A percentile compares a stretch with the other conserved stretches of the same genome.
phyloP scores from a whole-genome alignment of 2,797 vertebrate genomes.

The Catamblyrhynchus diadema region DNA sequence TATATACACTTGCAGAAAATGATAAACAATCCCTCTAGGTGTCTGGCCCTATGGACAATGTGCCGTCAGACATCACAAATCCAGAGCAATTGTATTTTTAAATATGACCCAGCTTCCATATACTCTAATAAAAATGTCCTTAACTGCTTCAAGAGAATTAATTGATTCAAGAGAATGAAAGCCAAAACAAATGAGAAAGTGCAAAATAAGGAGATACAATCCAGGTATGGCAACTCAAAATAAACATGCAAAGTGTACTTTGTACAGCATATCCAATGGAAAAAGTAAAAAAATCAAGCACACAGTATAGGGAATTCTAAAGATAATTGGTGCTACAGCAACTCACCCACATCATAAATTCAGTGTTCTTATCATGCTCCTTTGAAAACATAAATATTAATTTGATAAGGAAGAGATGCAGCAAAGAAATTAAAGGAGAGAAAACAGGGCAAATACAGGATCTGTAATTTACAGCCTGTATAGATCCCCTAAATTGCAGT shows the following conservation, averaged over 20 bases:
- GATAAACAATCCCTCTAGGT: neutral
- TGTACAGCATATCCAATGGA: neutral
- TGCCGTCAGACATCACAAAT: neutral
- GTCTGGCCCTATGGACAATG: neutral
- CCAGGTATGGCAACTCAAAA: neutral
- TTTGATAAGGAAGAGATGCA: neutral
- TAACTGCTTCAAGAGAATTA: neutral
- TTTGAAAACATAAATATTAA: neutral
- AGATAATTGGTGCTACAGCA: neutral
- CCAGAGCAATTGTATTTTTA: neutral
- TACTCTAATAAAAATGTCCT: neutral
- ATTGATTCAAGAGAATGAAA: neutral
- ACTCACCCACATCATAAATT: neutral
- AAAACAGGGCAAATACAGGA: neutral
- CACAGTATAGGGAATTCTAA: neutral
- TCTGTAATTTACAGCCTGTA: neutral
- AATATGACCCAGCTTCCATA: neutral
- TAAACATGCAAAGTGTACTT: neutral
- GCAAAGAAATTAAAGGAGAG: neutral
- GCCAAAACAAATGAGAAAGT: neutral
- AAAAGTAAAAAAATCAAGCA: neutral
- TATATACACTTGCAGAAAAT: neutral
- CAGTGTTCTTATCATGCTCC: neutral
- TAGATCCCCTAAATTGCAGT: neutral
- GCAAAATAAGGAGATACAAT: neutral